Conservation (phyloP, 2,888 invertebrate species). For the Lomographa bimaculata region DNA sequence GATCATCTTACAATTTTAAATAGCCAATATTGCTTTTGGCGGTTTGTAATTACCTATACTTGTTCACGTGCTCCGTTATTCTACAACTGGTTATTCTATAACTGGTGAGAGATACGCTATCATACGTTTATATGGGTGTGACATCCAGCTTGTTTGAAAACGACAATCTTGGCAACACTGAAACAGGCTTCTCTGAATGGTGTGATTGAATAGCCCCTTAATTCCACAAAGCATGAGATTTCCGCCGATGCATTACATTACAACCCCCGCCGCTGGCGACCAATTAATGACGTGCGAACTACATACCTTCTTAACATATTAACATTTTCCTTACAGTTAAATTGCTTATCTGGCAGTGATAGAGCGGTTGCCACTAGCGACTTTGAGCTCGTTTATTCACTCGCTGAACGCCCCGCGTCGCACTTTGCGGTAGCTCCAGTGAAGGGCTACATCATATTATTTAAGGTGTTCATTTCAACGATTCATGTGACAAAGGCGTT, state of each 20-base stretch:
- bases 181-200: conserved; percentile 60
- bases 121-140: conserved; percentile 21
- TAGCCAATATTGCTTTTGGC: conserved; percentile 1
- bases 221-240: conserved; percentile 22
- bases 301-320: conserved; percentile 48
- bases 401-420: conserved; percentile 1
- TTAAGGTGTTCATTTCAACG: too few species aligned
- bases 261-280: conserved; percentile 18
- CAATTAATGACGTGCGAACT: conserved; percentile 31
- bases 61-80: too few species aligned
- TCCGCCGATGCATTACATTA: conserved; percentile 3
- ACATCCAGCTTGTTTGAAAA: conserved; percentile 14
- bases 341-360: conserved; percentile 72
- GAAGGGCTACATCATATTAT: too few species aligned
- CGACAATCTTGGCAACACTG: conserved; percentile 60
- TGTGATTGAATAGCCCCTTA: conserved; percentile 31
- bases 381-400: conserved; percentile 27
- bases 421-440: too few species aligned
- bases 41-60: background rate
- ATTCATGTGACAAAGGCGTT: too few species aligned
- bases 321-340: conserved; percentile 52
- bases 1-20: background rate
- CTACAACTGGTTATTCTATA: too few species aligned
- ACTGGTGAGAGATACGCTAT: conserved; percentile 5
- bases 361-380: conserved; percentile 73